Conservation (phyloP, 2,888 invertebrate species). For the Noctua janthe region DNA sequence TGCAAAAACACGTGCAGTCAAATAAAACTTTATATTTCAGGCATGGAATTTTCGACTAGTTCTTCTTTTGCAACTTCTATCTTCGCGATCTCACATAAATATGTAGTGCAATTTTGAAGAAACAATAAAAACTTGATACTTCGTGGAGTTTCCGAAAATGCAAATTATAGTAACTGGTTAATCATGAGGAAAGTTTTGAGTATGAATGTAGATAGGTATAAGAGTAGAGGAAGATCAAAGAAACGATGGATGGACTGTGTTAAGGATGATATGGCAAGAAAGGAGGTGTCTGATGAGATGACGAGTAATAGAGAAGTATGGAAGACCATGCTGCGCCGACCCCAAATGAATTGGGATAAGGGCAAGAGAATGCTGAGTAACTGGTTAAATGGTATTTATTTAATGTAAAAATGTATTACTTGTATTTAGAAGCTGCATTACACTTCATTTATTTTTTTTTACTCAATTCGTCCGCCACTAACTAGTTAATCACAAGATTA, state of each 20-base stretch:
- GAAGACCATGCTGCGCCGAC: too few relatives aligned
- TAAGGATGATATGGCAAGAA: too few relatives aligned
- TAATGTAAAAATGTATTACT: neutral
- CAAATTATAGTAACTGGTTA: neutral
- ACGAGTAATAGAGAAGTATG: too few relatives aligned
- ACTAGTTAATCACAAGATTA: conserved; percentile 19
- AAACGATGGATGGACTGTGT: too few relatives aligned
- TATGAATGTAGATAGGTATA: too few relatives aligned
- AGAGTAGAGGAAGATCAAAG: too few relatives aligned
- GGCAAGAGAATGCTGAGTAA: too few relatives aligned
- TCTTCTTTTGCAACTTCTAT: neutral
- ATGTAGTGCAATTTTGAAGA: neutral
- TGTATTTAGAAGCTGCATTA: neutral
- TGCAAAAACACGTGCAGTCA: conserved; percentile 32
- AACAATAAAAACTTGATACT: neutral
- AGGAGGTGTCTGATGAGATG: too few relatives aligned
- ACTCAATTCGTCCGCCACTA: neutral
- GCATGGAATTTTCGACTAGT: neutral
- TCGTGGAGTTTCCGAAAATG: neutral
- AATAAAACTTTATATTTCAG: conserved; percentile 28
- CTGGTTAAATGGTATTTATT: neutral
- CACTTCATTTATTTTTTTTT: neutral
- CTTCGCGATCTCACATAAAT: neutral
- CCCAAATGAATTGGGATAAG: too few relatives aligned
- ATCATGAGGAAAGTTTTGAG: neutral